Evolutionary conservation across 2,797 vertebrate species (phyloP), one percentile per base, ranked within the genome.

Genomic region (Urocyon cinereoargenteus): DNA sequence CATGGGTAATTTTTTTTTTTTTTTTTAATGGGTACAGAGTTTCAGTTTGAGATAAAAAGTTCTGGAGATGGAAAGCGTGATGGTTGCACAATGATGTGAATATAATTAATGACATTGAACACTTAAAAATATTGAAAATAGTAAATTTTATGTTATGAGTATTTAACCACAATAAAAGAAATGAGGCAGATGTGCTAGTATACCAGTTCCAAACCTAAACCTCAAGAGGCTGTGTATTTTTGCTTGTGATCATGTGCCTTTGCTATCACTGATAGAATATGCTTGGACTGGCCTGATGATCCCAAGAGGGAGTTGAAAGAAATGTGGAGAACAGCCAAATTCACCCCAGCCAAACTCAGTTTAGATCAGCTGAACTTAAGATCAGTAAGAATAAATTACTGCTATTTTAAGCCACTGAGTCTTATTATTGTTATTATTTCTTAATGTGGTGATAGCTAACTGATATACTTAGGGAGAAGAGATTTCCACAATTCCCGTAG

Each of bases 151-250:
- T 16, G 4, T 85, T 88, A 83, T 5, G 18, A 64, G 45, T 77
- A 59, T 88, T 89, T 94, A 79, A 24, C 55, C 72, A 88, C 36
- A 62, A 89, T 72, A 88, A 88, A 84, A 73, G 45, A 84, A 64
- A 61, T 51, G 26, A 86, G 36, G 81, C 36, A 34, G 64, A 90
- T 85, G 64, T 81, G 6, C 26, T 55, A 51, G 73, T 57, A 40
- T 34, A 87, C 31, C 36, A 34, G 31, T 68, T 93, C 78, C 26
- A 78, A 59, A 24, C 45, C 55, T 81, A 31, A 62, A 88, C n/a
- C 57, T 95, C 70, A 51, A 83, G 91, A 91, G 62, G 40, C 62
- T 18, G 86, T 26, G 55, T 89, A 34, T 28, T 62, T 86, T 64
- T 31, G 24, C 81, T 62, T 82, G 51, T 82, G 73, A 6, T 90